These are phyloP conservation scores for Oncorhynchus kisutch DNA, from an alignment of 2,113 vertebrate genomes.

Conservation along the genomic window DNA sequence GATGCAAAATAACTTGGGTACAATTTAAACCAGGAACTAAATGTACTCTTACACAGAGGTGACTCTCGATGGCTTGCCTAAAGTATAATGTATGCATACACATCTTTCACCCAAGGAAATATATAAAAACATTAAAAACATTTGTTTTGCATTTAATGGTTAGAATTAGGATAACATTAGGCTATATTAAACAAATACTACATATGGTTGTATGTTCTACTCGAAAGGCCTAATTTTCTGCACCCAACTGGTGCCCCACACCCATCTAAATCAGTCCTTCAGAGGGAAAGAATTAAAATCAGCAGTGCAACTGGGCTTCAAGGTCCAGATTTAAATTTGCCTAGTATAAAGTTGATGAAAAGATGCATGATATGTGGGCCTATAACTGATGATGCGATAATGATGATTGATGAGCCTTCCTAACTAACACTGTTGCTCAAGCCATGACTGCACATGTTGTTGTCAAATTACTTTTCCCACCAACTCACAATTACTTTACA, in stretches of 20 bases:
- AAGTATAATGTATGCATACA: not conserved
- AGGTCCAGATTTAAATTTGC: too few species aligned
- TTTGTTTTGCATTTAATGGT: not conserved
- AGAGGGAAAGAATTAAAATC: too few species aligned
- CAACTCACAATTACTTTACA: not conserved
- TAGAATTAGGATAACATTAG: not conserved
- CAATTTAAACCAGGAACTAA: too few species aligned
- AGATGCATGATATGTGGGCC: too few species aligned
- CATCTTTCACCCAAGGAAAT: not conserved
- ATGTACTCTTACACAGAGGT: not conserved
- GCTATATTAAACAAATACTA: not conserved
- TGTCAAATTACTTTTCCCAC: not conserved
- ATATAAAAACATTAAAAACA: not conserved
- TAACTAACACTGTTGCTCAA: not conserved
- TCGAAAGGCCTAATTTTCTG: too few species aligned
- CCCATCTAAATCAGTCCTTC: too few species aligned
- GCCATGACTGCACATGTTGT: not conserved
- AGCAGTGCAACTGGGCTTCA: too few species aligned
- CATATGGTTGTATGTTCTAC: too few species aligned
- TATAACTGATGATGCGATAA: too few species aligned
- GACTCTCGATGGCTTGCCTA: not conserved
- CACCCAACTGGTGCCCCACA: too few species aligned
- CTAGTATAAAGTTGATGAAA: too few species aligned
- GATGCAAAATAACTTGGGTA: too few species aligned
- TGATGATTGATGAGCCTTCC: not conserved